These are phyloP conservation scores for Champsocephalus gunnari DNA, from an alignment of 2,797 vertebrate species.

Conservation along the genomic window DNA sequence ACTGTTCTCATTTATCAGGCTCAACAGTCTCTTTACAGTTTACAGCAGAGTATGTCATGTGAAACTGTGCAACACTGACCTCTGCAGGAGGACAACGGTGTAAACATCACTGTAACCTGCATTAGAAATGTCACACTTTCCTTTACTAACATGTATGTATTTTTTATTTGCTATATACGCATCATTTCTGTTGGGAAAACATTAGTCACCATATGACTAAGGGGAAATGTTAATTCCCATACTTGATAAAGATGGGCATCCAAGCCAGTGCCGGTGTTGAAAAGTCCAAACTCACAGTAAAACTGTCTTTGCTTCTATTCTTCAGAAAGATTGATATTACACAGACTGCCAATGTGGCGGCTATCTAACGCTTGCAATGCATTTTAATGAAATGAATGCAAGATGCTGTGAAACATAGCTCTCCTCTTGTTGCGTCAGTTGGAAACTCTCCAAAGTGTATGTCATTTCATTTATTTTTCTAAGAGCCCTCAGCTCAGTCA, in stretches of 20 bases:
- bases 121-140: background rate
- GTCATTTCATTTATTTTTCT: background rate
- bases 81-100: conserved; percentile 61
- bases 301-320: conserved; percentile 10
- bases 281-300: background rate
- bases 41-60: background rate
- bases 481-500: background rate
- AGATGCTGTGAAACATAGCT: conserved; percentile 3
- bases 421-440: conserved; percentile 11
- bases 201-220: background rate
- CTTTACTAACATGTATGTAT: background rate
- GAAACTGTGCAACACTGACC: conserved; percentile 65
- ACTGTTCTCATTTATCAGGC: background rate
- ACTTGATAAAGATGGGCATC: background rate
- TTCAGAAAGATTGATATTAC: background rate
- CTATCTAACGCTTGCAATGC: background rate
- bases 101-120: background rate
- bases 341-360: background rate
- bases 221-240: background rate
- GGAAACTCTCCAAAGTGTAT: conserved; percentile 15
- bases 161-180: background rate
- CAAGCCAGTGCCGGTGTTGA: background rate
- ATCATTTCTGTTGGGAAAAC: background rate
- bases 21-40: background rate
- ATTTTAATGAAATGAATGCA: conserved; percentile 11